These are phyloP conservation scores for Ophion costatus DNA, from an alignment of 2,888 invertebrate genomes.

Conservation along the genomic window DNA sequence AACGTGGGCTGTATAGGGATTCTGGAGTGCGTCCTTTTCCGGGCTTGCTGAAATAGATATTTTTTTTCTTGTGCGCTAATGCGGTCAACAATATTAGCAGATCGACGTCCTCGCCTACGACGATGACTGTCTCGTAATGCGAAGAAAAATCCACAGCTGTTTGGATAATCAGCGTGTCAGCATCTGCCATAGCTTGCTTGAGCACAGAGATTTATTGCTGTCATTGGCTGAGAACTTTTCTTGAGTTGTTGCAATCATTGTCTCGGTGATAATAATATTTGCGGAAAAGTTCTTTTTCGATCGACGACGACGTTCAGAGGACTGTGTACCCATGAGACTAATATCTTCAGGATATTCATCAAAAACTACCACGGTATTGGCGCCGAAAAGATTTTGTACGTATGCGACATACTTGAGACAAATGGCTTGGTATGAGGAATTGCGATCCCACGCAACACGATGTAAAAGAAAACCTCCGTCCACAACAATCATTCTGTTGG, in stretches of 20 bases:
- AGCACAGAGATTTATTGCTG: constrained; percentile 71
- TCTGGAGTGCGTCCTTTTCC: constrained; percentile 67
- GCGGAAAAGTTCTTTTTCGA: constrained; percentile 28
- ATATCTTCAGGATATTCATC: constrained; percentile 45
- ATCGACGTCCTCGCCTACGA: constrained; percentile 76
- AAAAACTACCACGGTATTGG: constrained; percentile 37
- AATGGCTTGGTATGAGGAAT: constrained; percentile 43
- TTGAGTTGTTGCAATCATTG: constrained; percentile 66
- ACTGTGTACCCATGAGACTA: constrained; percentile 17
- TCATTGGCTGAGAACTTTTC: constrained; percentile 63
- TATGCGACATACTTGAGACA: constrained; percentile 44
- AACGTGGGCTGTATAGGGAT: background rate
- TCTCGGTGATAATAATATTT: constrained; percentile 35
- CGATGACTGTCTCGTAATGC: constrained; percentile 65
- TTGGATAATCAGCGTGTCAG: constrained; percentile 73
- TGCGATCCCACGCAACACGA: constrained; percentile 49
- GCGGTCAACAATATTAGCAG: constrained; percentile 70
- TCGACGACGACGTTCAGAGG: constrained; percentile 47
- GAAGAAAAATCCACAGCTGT: constrained; percentile 68
- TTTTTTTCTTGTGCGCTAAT: constrained; percentile 69
- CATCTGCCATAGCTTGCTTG: constrained; percentile 73
- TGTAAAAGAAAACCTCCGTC: constrained; percentile 51
- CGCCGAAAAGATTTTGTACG: constrained; percentile 38
- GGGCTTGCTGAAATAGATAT: constrained; percentile 71
- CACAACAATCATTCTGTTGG: constrained; percentile 13